These are phyloP conservation scores for Arnoldichthys spilopterus DNA, from an alignment of 2,797 vertebrate species.

Conservation along the genomic window DNA sequence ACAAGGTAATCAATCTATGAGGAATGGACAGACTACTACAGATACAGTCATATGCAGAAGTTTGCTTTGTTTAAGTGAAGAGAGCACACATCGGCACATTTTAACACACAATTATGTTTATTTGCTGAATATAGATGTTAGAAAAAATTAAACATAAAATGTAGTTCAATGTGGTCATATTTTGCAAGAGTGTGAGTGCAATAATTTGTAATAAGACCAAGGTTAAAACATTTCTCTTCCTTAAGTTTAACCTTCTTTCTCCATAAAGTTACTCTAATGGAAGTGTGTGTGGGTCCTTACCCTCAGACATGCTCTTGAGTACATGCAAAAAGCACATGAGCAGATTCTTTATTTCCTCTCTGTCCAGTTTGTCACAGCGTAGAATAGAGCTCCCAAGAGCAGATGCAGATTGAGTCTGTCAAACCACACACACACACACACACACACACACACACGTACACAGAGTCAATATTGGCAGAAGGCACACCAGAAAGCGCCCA, in stretches of 20 bases:
- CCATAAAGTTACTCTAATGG: too few species aligned
- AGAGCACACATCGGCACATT: too few species aligned
- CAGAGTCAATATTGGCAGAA: not conserved
- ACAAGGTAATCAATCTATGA: not conserved
- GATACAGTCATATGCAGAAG: too few species aligned
- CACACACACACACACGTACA: slow-evolving; percentile 37
- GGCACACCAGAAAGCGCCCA: not conserved
- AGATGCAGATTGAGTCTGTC: slow-evolving; percentile 84
- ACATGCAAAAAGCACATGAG: slow-evolving; percentile 97
- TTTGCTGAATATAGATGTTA: too few species aligned
- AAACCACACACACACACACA: slow-evolving; percentile 38
- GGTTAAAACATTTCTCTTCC: too few species aligned
- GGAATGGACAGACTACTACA: not conserved
- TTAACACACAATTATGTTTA: too few species aligned
- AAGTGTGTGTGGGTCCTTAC: slow-evolving; percentile 71
- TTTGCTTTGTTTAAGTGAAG: too few species aligned
- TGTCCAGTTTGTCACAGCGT: slow-evolving; percentile 94
- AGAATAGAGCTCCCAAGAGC: slow-evolving; percentile 84
- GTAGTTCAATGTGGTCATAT: too few species aligned
- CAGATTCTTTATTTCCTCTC: slow-evolving; percentile 93
- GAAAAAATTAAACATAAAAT: too few species aligned
- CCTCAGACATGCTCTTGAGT: slow-evolving; percentile 98
- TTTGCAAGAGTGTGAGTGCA: too few species aligned
- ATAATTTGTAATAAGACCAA: too few species aligned
- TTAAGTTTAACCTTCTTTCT: too few species aligned